These are phyloP conservation scores for Caenorhabditis remanei DNA, from an alignment of 1,140 invertebrate genomes.

Conservation along the genomic window DNA sequence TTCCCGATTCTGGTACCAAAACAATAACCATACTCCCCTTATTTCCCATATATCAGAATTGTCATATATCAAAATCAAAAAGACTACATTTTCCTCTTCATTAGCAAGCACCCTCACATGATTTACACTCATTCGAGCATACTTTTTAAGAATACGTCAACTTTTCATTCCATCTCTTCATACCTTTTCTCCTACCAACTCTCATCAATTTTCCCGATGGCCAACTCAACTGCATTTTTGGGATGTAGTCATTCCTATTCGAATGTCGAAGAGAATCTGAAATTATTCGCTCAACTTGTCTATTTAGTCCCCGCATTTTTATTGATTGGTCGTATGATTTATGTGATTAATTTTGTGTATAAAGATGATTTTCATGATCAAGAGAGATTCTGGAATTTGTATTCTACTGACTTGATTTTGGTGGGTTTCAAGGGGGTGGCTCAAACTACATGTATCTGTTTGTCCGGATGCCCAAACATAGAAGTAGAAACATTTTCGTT, in stretches of 20 bases:
- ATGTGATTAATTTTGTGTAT: not conserved
- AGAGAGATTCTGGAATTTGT: not conserved
- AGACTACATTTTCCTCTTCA: too few relatives aligned
- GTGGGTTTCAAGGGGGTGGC: not conserved
- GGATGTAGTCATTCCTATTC: not conserved
- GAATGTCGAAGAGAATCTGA: not conserved
- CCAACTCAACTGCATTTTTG: not conserved
- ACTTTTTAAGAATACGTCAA: too few relatives aligned
- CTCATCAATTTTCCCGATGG: not conserved
- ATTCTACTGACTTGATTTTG: not conserved
- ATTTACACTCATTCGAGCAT: too few relatives aligned
- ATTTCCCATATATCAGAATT: too few relatives aligned
- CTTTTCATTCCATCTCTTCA: not conserved
- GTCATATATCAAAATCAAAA: too few relatives aligned
- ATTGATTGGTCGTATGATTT: not conserved
- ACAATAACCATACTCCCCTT: too few relatives aligned
- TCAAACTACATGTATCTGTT: too few relatives aligned
- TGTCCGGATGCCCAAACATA: too few relatives aligned
- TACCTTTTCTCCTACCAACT: not conserved
- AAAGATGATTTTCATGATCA: slow-evolving; percentile 3
- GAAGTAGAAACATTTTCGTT: too few relatives aligned
- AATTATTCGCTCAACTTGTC: not conserved
- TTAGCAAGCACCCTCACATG: too few relatives aligned
- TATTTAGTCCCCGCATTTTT: not conserved
- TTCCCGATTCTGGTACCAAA: too few relatives aligned